phyloP scores from a whole-genome alignment of 2,113 vertebrate genomes.

The Felis chaus region DNA sequence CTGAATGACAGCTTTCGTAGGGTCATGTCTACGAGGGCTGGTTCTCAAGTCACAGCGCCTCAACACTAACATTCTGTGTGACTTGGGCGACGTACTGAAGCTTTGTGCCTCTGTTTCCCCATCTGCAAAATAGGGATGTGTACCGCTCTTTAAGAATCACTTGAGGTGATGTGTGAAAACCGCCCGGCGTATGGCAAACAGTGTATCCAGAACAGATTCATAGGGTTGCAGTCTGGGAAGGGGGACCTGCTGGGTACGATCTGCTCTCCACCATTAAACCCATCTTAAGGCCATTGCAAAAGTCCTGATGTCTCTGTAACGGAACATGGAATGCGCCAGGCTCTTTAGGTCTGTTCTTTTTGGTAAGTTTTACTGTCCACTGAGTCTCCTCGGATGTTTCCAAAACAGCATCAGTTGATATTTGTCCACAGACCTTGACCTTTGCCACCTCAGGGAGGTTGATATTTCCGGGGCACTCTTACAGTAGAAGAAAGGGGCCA shows the following conservation, averaged over 20 bases:
- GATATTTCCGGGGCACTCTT: background rate
- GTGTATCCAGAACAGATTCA: background rate
- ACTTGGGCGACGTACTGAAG: background rate
- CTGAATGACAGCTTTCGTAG: background rate
- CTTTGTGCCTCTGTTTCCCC: background rate
- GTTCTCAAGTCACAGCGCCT: background rate
- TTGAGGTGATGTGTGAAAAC: background rate
- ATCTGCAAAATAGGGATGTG: background rate
- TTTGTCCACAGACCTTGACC: conserved; percentile 72
- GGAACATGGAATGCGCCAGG: conserved; percentile 62
- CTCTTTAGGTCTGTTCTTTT: conserved; percentile 68
- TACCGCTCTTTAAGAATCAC: background rate
- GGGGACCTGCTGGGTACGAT: background rate
- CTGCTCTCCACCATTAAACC: background rate
- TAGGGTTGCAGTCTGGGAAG: background rate
- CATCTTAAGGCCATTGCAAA: background rate
- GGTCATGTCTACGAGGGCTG: accelerated
- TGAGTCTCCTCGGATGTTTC: conserved; percentile 77
- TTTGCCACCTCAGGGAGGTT: conserved; percentile 36
- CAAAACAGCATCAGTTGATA: conserved; percentile 71
- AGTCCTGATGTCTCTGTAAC: conserved; percentile 63
- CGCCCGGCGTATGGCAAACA: background rate
- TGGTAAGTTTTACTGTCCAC: conserved; percentile 71
- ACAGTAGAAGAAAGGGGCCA: background rate
- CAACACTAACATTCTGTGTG: background rate